These are phyloP conservation scores for Petrocephalus zakoni DNA, from an alignment of 2,113 vertebrate genomes.

Conservation along the genomic window DNA sequence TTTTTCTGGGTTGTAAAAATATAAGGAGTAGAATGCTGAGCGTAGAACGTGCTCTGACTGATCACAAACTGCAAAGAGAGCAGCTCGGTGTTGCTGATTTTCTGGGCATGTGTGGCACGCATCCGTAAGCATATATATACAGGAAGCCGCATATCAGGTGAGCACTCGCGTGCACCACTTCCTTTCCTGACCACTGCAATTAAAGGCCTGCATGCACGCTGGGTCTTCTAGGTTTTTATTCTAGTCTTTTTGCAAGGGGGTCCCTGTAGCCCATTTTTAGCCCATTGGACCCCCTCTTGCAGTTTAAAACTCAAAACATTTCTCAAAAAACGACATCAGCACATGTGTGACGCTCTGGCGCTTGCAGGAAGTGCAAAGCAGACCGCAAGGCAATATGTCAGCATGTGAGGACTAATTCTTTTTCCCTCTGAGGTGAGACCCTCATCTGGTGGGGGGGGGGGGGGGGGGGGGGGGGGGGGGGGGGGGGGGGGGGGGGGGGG, in stretches of 20 bases:
- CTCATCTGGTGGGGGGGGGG: too few relatives aligned
- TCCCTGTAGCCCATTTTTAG: background rate
- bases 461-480: too few relatives aligned
- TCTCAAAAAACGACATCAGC: accelerated
- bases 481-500: too few relatives aligned
- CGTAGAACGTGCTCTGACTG: background rate
- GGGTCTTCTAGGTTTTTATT: background rate
- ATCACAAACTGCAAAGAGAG: background rate
- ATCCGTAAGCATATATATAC: background rate
- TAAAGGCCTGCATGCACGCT: background rate
- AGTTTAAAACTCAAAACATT: background rate
- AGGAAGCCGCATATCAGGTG: background rate
- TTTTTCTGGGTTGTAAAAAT: background rate
- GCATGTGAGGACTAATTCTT: background rate
- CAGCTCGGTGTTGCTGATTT: background rate
- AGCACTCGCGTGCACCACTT: too few relatives aligned
- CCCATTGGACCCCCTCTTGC: background rate
- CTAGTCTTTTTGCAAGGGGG: background rate
- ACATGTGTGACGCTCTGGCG: background rate
- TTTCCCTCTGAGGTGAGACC: background rate
- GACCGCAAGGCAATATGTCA: background rate
- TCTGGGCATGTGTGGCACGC: background rate
- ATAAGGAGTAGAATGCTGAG: background rate
- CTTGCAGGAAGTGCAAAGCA: background rate
- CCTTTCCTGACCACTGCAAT: background rate